Evolutionary conservation across 1,140 invertebrate species (phyloP).

Genomic region (Probaryconus sp.): DNA sequence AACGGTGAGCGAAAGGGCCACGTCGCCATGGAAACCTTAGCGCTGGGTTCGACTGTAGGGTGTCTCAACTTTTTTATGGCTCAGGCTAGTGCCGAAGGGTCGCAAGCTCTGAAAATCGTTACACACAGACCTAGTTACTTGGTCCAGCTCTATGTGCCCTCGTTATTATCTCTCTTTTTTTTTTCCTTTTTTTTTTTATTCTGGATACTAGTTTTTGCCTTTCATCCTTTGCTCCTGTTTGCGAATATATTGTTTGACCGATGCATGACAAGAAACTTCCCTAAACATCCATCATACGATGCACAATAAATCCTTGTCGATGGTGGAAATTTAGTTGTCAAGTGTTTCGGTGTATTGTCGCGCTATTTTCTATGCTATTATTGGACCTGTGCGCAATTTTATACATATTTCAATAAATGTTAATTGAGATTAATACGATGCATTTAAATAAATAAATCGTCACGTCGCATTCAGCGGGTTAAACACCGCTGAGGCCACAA

Average conservation of each 20-base stretch:
- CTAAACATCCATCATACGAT: slow-evolving; percentile 17
- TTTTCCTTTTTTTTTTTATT: slow-evolving; percentile 2
- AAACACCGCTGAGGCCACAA: too few species aligned
- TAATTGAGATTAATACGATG: too few species aligned
- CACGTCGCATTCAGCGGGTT: too few species aligned
- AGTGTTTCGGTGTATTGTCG: slow-evolving; percentile 10
- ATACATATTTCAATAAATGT: too few species aligned
- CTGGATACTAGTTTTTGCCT: too few species aligned
- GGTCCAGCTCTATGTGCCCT: slow-evolving; percentile 25
- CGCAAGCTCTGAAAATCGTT: slow-evolving; percentile 73
- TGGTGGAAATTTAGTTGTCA: slow-evolving; percentile 17
- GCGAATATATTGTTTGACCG: not conserved
- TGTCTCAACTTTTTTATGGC: slow-evolving; percentile 71
- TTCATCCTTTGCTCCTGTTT: slow-evolving; percentile 13
- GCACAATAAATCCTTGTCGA: slow-evolving; percentile 15
- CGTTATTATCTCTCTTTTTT: slow-evolving; percentile 11
- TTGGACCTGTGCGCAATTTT: too few species aligned
- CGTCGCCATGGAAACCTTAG: slow-evolving; percentile 72
- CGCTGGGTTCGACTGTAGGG: slow-evolving; percentile 65
- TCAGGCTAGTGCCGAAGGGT: slow-evolving; percentile 70
- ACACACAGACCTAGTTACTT: slow-evolving; percentile 72
- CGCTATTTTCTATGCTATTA: slow-evolving; percentile 24
- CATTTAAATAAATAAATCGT: too few species aligned
- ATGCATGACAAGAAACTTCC: slow-evolving; percentile 11
- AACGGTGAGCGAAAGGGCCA: slow-evolving; percentile 66